phyloP scores from a whole-genome alignment of 1,140 invertebrate species.

The Drosophila jambulina region DNA sequence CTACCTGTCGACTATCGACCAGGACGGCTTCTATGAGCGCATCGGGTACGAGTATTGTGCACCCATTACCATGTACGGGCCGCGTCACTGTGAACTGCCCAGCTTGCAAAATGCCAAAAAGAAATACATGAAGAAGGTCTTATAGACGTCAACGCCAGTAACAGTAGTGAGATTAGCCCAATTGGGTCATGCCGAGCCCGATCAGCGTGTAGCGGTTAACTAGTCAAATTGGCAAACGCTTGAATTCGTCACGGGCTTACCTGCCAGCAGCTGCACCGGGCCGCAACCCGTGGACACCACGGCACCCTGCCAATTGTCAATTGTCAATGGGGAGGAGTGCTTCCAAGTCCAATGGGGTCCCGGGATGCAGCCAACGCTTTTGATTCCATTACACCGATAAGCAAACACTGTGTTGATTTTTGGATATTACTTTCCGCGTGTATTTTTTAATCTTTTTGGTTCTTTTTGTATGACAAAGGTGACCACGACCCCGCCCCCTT shows the following conservation, averaged over 20 bases:
- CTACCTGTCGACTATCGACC: slow-evolving; percentile 91
- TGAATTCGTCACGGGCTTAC: slow-evolving; percentile 34
- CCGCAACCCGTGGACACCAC: slow-evolving; percentile 14
- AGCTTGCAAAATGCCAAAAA: slow-evolving; percentile 81
- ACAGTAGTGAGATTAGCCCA: slow-evolving; percentile 36
- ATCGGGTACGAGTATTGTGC: slow-evolving; percentile 90
- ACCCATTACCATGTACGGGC: slow-evolving; percentile 89
- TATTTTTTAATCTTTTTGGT: slow-evolving; percentile 74
- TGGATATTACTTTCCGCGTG: slow-evolving; percentile 80
- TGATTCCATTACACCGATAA: slow-evolving; percentile 74
- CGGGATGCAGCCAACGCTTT: slow-evolving; percentile 42
- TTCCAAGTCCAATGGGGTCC: neutral
- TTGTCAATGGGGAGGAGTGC: neutral
- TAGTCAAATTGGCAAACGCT: slow-evolving; percentile 70
- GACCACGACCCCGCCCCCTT: slow-evolving; percentile 3
- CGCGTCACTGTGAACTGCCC: slow-evolving; percentile 81
- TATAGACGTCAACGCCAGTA: slow-evolving; percentile 81
- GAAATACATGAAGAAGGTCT: slow-evolving; percentile 85
- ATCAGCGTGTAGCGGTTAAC: slow-evolving; percentile 51
- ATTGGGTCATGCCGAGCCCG: slow-evolving; percentile 27
- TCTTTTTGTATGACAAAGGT: slow-evolving; percentile 45
- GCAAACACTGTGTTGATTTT: slow-evolving; percentile 77
- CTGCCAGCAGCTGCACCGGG: slow-evolving; percentile 53
- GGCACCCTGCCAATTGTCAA: slow-evolving; percentile 17
- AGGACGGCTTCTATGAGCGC: slow-evolving; percentile 91